A percentile compares a stretch with the other conserved stretches of the same genome.
Evolutionary conservation across 2,113 vertebrate species (phyloP).

Genomic region (Tylochromis polylepis): DNA sequence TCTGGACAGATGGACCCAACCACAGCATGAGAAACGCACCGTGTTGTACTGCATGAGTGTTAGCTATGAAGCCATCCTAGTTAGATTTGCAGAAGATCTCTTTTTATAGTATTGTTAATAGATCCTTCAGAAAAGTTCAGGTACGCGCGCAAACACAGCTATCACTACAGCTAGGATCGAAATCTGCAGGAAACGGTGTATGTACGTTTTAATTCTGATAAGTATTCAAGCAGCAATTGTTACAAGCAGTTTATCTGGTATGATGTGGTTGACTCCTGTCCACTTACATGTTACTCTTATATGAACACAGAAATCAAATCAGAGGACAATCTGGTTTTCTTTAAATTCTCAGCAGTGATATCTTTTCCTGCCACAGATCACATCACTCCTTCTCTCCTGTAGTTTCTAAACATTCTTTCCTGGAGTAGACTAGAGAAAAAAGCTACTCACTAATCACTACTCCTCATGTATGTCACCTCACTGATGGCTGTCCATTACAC

Average conservation of each 20-base stretch:
- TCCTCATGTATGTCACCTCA: background rate
- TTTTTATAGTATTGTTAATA: background rate
- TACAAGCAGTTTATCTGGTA: conserved; percentile 7
- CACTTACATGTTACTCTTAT: background rate
- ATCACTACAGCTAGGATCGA: background rate
- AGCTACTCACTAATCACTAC: conserved; percentile 5
- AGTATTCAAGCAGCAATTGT: background rate
- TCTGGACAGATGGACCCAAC: background rate
- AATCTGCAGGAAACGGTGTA: background rate
- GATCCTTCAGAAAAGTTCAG: background rate
- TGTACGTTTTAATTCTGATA: background rate
- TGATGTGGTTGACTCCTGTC: conserved; percentile 8
- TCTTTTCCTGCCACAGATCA: background rate
- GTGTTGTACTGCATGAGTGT: background rate
- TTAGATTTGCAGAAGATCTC: background rate
- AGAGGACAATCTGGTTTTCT: background rate
- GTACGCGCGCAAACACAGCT: fast-evolving
- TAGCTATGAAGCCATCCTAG: background rate
- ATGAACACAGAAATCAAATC: background rate
- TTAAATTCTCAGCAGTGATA: background rate
- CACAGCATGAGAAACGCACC: fast-evolving
- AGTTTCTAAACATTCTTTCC: background rate
- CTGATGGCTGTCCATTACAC: background rate
- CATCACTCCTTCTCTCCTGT: background rate
- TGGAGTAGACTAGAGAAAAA: background rate